Conservation (phyloP, 2,888 invertebrate species). For the Heliconius charithonia region DNA sequence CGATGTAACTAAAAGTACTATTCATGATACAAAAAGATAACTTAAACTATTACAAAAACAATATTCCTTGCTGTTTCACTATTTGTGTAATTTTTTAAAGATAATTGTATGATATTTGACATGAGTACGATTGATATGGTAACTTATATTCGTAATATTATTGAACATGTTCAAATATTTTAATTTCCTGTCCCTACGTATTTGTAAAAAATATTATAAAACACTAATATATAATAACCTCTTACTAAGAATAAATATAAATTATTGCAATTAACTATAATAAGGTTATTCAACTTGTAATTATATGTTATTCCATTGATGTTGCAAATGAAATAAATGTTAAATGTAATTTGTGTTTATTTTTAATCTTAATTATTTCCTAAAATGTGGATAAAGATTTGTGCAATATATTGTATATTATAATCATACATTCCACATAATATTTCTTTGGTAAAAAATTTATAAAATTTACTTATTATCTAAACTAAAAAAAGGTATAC, state of each 20-base stretch:
- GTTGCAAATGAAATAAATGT: constrained; percentile 69
- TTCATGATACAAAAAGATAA: neutral
- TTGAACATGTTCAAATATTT: neutral
- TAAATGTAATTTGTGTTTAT: constrained; percentile 56
- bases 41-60: neutral
- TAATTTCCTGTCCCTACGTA: neutral
- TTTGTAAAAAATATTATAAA: constrained; percentile 1
- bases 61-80: neutral
- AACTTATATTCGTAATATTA: neutral
- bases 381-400: neutral
- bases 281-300: constrained; percentile 27
- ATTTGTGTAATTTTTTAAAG: neutral
- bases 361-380: constrained; percentile 30
- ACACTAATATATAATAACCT: constrained; percentile 16
- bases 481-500: neutral
- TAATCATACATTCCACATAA: neutral
- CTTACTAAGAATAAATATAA: constrained; percentile 27
- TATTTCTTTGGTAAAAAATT: neutral
- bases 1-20: neutral
- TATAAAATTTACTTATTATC: neutral
- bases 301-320: constrained; percentile 62
- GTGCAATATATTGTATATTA: neutral
- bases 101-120: neutral
- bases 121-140: neutral
- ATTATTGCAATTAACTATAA: constrained; percentile 14